phyloP scores from a whole-genome alignment of 2,113 vertebrate species.

The Echinops telfairi region DNA sequence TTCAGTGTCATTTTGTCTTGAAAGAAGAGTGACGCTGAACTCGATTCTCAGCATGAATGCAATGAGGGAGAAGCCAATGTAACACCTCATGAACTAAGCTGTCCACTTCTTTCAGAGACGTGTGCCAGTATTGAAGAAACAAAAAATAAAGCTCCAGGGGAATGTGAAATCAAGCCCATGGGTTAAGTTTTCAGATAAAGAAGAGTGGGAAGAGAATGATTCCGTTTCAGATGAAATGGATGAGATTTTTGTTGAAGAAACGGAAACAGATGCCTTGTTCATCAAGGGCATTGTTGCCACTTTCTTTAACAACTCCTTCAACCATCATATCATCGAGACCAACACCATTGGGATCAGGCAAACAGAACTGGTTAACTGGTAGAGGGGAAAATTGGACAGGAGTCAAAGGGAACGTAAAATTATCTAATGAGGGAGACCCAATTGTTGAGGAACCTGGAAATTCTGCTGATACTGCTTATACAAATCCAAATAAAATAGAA shows the following conservation, averaged over 20 bases:
- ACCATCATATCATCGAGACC: too few relatives aligned
- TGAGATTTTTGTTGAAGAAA: conserved; percentile 71
- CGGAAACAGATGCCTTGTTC: neutral
- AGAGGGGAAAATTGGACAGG: conserved; percentile 80
- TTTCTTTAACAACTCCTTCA: too few relatives aligned
- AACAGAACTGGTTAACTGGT: conserved; percentile 96
- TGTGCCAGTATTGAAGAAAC: conserved; percentile 78
- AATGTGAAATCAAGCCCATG: conserved; percentile 72
- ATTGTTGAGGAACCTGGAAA: conserved; percentile 70
- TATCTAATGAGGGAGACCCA: conserved; percentile 70
- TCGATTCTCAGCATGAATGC: conserved; percentile 68
- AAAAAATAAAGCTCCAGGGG: conserved; percentile 75
- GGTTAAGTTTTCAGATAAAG: conserved; percentile 79
- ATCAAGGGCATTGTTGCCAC: too few relatives aligned
- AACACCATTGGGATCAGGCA: conserved; percentile 92
- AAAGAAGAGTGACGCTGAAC: conserved; percentile 77
- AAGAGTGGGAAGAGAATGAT: conserved; percentile 68
- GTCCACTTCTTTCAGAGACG: conserved; percentile 75
- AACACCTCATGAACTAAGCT: conserved; percentile 74
- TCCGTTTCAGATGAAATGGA: conserved; percentile 73
- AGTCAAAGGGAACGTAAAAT: conserved; percentile 78
- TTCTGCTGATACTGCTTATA: conserved; percentile 82
- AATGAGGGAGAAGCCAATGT: conserved; percentile 71
- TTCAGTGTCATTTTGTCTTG: conserved; percentile 76
- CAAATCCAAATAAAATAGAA: conserved; percentile 89